Evolutionary conservation across 2,888 invertebrate species (phyloP).

Genomic region (Trimorus sp.): DNA sequence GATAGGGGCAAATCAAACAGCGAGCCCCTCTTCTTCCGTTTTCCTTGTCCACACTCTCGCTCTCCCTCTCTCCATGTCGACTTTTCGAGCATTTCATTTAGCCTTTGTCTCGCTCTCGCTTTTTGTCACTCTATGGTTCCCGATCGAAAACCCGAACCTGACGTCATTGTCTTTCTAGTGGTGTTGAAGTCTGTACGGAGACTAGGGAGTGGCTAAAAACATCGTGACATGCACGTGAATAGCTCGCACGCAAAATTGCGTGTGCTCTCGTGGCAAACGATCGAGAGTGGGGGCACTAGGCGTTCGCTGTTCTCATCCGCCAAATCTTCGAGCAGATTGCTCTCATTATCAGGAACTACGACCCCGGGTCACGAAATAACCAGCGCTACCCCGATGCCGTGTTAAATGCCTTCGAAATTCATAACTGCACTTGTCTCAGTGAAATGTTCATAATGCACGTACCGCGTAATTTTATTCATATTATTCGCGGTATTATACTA

Average conservation of each 20-base stretch:
- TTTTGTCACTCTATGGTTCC: constrained; percentile 45
- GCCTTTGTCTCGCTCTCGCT: constrained; percentile 41
- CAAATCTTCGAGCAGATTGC: constrained; percentile 51
- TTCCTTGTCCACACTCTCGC: too few relatives aligned
- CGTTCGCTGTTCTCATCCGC: neutral
- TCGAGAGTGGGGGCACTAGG: too few relatives aligned
- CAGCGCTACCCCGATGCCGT: constrained; percentile 28
- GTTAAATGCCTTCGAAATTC: constrained; percentile 55
- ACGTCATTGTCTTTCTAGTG: constrained; percentile 61
- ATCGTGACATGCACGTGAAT: constrained; percentile 58
- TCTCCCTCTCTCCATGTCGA: constrained; percentile 6
- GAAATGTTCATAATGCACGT: constrained; percentile 41
- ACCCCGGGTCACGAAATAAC: constrained; percentile 44
- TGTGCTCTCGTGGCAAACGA: too few relatives aligned
- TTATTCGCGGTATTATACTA: too few relatives aligned
- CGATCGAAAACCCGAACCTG: constrained; percentile 54
- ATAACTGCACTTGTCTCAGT: constrained; percentile 45
- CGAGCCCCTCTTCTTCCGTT: constrained; percentile 9
- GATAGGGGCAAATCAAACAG: constrained; percentile 57
- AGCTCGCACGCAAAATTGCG: constrained; percentile 59
- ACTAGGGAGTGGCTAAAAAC: constrained; percentile 50
- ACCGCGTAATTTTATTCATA: too few relatives aligned
- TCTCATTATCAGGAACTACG: constrained; percentile 46
- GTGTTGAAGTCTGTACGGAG: constrained; percentile 39
- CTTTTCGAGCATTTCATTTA: constrained; percentile 48